Conservation (phyloP, 2,888 invertebrate species). For the Steinernema carpocapsae region DNA sequence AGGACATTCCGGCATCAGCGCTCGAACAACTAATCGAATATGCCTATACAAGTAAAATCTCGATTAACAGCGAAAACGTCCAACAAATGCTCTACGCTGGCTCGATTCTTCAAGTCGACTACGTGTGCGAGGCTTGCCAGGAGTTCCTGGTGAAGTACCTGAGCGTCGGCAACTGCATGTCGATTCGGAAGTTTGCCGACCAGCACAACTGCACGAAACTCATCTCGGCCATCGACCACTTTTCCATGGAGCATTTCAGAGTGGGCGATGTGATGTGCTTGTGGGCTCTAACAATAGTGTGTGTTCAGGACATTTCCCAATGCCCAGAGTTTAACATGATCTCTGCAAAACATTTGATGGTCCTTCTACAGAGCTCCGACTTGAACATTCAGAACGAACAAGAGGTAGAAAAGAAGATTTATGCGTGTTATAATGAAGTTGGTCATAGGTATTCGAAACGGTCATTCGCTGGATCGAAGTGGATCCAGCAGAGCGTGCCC, state of each 20-base stretch:
- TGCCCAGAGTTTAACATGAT: slow-evolving; percentile 53
- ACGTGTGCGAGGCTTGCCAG: slow-evolving; percentile 71
- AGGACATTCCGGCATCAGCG: slow-evolving; percentile 69
- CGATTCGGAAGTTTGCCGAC: slow-evolving; percentile 71
- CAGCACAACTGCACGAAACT: slow-evolving; percentile 68
- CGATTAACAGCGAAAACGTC: slow-evolving; percentile 70
- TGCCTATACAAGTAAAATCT: slow-evolving; percentile 71
- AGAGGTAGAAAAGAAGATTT: slow-evolving; percentile 40
- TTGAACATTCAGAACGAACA: slow-evolving; percentile 54
- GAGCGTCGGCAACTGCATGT: slow-evolving; percentile 70
- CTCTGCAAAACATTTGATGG: slow-evolving; percentile 49
- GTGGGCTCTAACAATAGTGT: too few relatives aligned
- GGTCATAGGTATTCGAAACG: slow-evolving; percentile 70
- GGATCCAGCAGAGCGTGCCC: slow-evolving; percentile 65
- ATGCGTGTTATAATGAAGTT: background rate
- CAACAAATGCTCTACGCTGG: slow-evolving; percentile 72
- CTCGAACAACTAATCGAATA: slow-evolving; percentile 70
- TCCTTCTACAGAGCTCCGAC: slow-evolving; percentile 53
- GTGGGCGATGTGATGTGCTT: slow-evolving; percentile 38
- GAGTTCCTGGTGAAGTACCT: slow-evolving; percentile 71
- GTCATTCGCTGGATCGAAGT: slow-evolving; percentile 71
- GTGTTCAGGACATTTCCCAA: slow-evolving; percentile 48
- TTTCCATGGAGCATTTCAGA: slow-evolving; percentile 56
- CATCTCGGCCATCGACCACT: slow-evolving; percentile 53
- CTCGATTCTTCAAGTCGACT: slow-evolving; percentile 71